Base-by-base conservation (phyloP, 2,797 vertebrate genomes). In the Sebastes aleutianus region DNA sequence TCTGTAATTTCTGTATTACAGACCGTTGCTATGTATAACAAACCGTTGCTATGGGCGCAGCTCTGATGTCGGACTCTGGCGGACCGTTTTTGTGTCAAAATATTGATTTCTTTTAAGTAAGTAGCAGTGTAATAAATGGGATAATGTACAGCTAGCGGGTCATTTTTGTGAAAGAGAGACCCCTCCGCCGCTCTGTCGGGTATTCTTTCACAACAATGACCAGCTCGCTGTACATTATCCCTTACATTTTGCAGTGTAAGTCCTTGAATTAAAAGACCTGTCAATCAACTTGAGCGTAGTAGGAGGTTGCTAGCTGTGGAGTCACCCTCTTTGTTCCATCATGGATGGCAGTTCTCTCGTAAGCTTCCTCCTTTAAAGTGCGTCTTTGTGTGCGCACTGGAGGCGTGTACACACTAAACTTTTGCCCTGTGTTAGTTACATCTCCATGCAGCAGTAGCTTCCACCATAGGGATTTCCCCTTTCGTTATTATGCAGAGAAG, bases 391-490 rank as follows among this genome's bases (percentile, higher is more conserved):
- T 24, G 57, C 68, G 78, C 59, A 8, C n/a, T n/a, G n/a, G n/a
- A n/a, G n/a, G n/a, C n/a, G n/a, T n/a, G n/a, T n/a, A n/a, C 66
- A 31, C 6, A 10, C 26, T 89, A 84, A 93, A 92, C 89, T 86
- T 90, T 83, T 87, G 81, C 87, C 74, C 89, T 66, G 73, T 77
- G 78, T 88, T 79, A 69, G 90, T 79, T 85, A 86, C 81, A 80
- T 84, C 78, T 87, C 63, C 54, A 32, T 78, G 79, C 78, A 79
- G 89, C 80, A 80, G 84, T 3, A 82, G 80, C 74, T 76, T 83
- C 81, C 86, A 86, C 88, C 83, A 72, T 10, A 88, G 91, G 91
- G 88, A 91, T 91, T 88, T 92, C 91, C 90, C 39, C 39, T 83
- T 89, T 90, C 82, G 84, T 94, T 88, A 87, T 65, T 70, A 93